A percentile compares a stretch with the other conserved stretches of the same genome.
phyloP scores from a whole-genome alignment of 2,888 invertebrate species.

The Eupelmus urozonus region DNA sequence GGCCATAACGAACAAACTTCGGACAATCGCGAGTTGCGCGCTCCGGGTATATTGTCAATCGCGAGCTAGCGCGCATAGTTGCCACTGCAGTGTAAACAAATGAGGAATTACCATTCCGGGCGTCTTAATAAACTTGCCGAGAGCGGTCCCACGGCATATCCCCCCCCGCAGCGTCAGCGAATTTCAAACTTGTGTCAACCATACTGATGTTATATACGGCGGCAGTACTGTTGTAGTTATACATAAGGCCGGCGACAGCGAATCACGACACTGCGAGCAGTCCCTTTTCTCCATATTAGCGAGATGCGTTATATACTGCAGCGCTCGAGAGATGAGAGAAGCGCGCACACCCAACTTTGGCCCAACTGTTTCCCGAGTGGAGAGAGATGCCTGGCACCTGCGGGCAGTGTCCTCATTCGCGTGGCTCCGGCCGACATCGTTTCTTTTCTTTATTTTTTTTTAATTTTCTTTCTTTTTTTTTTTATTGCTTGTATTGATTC shows the following conservation, averaged over 20 bases:
- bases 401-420: constrained; percentile 53
- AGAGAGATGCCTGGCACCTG: constrained; percentile 29
- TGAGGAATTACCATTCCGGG: constrained; percentile 45
- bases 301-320: neutral
- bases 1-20: constrained; percentile 30
- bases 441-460: constrained; percentile 13
- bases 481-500: neutral
- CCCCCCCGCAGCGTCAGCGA: constrained; percentile 52
- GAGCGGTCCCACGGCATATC: neutral
- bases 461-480: neutral
- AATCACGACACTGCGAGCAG: constrained; percentile 54
- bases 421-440: constrained; percentile 8
- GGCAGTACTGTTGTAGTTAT: constrained; percentile 56
- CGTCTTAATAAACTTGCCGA: constrained; percentile 47
- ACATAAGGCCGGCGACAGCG: constrained; percentile 51
- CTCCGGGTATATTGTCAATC: constrained; percentile 17
- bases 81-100: constrained; percentile 40
- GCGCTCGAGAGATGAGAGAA: neutral
- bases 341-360: constrained; percentile 21
- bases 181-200: constrained; percentile 77
- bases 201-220: constrained; percentile 61
- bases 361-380: too few relatives aligned
- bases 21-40: neutral
- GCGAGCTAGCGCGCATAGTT: neutral
- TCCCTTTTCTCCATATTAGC: neutral